Evolutionary conservation across 2,113 vertebrate genomes (phyloP), one percentile per base, ranked within the genome.

Genomic region (Trichomycterus rosablanca): DNA sequence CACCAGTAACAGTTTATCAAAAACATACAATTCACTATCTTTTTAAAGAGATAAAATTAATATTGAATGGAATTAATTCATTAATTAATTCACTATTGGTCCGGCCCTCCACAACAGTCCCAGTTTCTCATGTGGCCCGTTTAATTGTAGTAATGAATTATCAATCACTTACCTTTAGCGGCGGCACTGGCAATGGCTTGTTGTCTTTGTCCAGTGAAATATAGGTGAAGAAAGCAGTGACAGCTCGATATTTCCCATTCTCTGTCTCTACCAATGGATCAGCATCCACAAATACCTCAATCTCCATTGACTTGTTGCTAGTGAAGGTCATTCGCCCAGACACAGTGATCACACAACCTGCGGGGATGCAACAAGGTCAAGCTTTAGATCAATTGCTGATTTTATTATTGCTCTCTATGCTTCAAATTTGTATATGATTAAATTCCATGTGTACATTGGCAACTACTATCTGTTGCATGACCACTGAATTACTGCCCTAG

Each of bases 271-370:
- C 70, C 26, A 96, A 77, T 0, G 87, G 87, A 72, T 92, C 84
- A 0, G 88, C 92, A 0, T 98, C 95, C 51, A 97, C 96, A 70
- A 96, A 80, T 58, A 97, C 95, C 71, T 98, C 93, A 0, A 98
- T 96, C 69, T 98, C 96, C 93, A 98, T 97, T 18, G 96, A 98
- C 57, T 88, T 95, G 72, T 90, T 92, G 79, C 96, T 98, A 0
- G 88, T 89, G 79, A 97, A 98, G 12, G 93, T 98, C 89, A 97
- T 90, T 52, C 93, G 87, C 4, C 96, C 96, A 0, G 89, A 93
- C 60, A 98, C 89, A 1, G 93, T 95, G 76, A 98, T 84, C 75
- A 98, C 89, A 0, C 75, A 92, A 43, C 95, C 96, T 98, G 81
- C 19, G 43, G 0, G 0, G 63, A 44, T 28, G 0, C 1, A 5